Percentiles rank a stretch among this genome's conserved stretches.
These are phyloP conservation scores for Teleogryllus oceanicus DNA, from an alignment of 2,888 invertebrate species.

Conservation along the genomic window DNA sequence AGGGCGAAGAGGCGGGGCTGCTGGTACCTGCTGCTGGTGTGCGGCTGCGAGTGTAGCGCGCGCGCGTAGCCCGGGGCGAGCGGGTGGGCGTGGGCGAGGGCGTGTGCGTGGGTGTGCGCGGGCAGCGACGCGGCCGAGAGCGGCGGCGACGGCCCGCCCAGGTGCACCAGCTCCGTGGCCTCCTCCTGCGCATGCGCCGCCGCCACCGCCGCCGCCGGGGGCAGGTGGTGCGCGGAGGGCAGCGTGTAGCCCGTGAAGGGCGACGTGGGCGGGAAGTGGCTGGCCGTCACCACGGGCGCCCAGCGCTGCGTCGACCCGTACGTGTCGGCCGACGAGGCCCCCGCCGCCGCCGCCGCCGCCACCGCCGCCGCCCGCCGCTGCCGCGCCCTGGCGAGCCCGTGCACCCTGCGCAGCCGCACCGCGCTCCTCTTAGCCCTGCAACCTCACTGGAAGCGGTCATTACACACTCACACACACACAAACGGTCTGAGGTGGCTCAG, in stretches of 20 bases:
- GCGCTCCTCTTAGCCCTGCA: background rate
- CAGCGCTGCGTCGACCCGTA: conserved; percentile 46
- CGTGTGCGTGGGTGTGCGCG: conserved; percentile 36
- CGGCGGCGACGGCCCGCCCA: conserved; percentile 40
- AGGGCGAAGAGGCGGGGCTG: too few species aligned
- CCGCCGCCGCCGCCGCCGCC: conserved; percentile 32
- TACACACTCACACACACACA: background rate
- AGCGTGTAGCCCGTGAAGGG: conserved; percentile 53
- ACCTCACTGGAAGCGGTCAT: background rate
- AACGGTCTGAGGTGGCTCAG: too few species aligned
- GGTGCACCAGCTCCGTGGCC: background rate
- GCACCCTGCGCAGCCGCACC: background rate
- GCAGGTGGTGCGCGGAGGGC: conserved; percentile 39
- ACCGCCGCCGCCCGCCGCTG: background rate
- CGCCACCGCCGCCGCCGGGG: conserved; percentile 37
- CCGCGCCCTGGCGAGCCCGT: background rate
- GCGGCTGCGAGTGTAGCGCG: conserved; percentile 38
- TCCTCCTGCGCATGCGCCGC: background rate
- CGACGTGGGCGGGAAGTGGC: conserved; percentile 66
- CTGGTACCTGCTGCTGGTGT: conserved; percentile 35
- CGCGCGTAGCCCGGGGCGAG: conserved; percentile 19
- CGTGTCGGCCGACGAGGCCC: conserved; percentile 50
- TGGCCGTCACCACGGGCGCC: conserved; percentile 64
- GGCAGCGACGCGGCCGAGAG: conserved; percentile 39
- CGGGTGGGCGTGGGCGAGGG: background rate